Evolutionary conservation across 1,140 invertebrate genomes (phyloP).

Genomic region (Meloidogyne hapla): DNA sequence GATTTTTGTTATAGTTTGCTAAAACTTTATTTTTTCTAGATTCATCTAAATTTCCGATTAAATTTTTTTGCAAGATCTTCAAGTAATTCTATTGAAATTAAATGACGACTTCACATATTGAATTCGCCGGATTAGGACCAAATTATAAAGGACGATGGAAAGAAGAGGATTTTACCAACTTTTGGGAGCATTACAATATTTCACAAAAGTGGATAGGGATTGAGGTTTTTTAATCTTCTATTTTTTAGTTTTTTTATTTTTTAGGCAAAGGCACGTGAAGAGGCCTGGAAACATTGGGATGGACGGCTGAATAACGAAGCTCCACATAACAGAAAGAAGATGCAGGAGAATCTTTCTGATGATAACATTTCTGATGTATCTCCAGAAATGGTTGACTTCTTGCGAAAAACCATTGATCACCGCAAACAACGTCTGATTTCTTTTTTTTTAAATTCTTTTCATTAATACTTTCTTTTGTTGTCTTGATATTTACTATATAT

Average conservation of each 20-base stretch:
- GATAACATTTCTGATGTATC: not conserved
- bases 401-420: conserved; percentile 5
- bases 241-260: not conserved
- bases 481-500: no score
- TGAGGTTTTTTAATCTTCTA: not conserved
- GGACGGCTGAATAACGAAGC: not conserved
- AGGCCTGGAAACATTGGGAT: not conserved
- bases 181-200: conserved; percentile 12
- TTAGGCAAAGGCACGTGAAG: not conserved
- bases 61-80: no score
- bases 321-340: not conserved
- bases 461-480: no score
- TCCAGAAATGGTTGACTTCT: conserved; percentile 7
- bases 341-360: not conserved
- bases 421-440: not conserved
- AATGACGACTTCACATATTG: not conserved
- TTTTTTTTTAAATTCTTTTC: not conserved
- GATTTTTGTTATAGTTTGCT: no score
- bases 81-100: not conserved
- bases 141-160: not conserved
- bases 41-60: no score
- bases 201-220: conserved; percentile 14
- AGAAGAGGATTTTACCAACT: conserved; percentile 7
- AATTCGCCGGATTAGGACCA: not conserved
- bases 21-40: no score